These are phyloP conservation scores for Stenolophus ochropezus DNA, from an alignment of 2,888 invertebrate species.

Conservation along the genomic window DNA sequence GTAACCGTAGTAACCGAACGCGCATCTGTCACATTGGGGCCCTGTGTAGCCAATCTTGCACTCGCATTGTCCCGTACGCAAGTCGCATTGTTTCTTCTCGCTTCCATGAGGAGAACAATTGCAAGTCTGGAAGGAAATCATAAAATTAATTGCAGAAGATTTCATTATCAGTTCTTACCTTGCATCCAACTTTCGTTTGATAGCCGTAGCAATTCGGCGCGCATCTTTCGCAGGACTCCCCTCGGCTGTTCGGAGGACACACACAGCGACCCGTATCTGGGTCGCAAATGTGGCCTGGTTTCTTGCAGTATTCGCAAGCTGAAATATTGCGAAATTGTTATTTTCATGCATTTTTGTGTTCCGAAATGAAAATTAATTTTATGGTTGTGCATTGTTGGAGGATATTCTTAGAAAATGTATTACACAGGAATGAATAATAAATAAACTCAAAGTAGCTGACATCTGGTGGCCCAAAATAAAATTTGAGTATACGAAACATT, in stretches of 20 bases:
- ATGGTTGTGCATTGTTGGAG: no score
- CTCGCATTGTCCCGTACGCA: conserved; percentile 82
- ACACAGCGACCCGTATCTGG: conserved; percentile 92
- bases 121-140: conserved; percentile 77
- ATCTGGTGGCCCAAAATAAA: no score
- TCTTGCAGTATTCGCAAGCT: conserved; percentile 87
- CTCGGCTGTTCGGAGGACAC: conserved; percentile 91
- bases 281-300: conserved; percentile 92
- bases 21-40: conserved; percentile 87
- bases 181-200: conserved; percentile 86
- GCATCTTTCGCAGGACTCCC: conserved; percentile 88
- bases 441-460: no score
- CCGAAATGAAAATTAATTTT: background rate
- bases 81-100: conserved; percentile 80
- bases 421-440: no score
- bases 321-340: background rate
- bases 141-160: no score
- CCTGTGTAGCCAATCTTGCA: conserved; percentile 86
- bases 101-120: conserved; percentile 85
- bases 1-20: conserved; percentile 90
- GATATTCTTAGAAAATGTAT: no score
- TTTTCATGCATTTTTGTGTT: background rate
- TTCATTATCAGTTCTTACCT: no score
- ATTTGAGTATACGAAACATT: no score
- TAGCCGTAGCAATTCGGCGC: conserved; percentile 87